phyloP scores from a whole-genome alignment of 2,113 vertebrate genomes.

The Thomomys bottae region DNA sequence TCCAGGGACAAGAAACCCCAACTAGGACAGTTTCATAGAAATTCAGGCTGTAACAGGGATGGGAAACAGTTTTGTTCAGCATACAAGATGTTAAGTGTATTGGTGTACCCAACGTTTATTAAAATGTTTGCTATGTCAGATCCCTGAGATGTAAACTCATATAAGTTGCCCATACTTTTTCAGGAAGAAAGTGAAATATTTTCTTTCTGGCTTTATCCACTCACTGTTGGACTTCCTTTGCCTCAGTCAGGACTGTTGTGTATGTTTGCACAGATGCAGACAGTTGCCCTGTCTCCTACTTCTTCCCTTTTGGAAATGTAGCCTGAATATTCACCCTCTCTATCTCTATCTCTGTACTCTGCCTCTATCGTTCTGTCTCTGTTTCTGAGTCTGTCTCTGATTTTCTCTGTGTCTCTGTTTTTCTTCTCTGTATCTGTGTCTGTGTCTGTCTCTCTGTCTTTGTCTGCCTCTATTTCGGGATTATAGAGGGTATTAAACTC shows the following conservation, averaged over 20 bases:
- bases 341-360: too few species aligned
- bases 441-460: too few species aligned
- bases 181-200: neutral
- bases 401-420: too few species aligned
- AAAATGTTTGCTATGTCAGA: neutral
- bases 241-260: neutral
- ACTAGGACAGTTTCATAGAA: neutral
- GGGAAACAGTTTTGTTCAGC: conserved; percentile 37
- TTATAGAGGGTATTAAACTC: too few species aligned
- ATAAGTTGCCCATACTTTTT: neutral
- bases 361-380: too few species aligned
- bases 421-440: too few species aligned
- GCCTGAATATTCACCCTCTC: neutral
- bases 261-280: neutral
- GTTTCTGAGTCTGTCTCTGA: too few species aligned
- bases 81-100: neutral
- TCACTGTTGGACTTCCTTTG: neutral
- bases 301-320: neutral
- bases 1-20: neutral
- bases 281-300: neutral
- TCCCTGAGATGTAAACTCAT: neutral
- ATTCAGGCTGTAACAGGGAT: neutral
- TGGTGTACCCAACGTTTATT: neutral
- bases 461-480: too few species aligned
- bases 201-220: neutral